phyloP scores from a whole-genome alignment of 2,797 vertebrate species.

The Malacoraja senta region DNA sequence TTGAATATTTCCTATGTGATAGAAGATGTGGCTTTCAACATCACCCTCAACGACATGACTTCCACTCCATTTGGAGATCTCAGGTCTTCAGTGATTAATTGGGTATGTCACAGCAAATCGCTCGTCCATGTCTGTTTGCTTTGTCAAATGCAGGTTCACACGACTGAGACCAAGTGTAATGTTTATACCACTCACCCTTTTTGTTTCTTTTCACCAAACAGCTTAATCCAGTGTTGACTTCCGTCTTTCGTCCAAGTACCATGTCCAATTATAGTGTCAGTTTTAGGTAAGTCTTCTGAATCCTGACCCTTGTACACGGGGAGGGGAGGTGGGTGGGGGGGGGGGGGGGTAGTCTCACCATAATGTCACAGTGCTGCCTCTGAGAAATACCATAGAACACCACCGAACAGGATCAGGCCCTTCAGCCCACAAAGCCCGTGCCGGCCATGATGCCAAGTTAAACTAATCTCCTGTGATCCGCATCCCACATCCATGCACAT shows the following conservation, averaged over 20 bases:
- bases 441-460: too few relatives aligned
- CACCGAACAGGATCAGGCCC: too few relatives aligned
- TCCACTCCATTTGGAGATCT: slow-evolving; percentile 39
- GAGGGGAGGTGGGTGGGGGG: too few relatives aligned
- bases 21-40: slow-evolving; percentile 33
- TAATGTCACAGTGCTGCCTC: too few relatives aligned
- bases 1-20: slow-evolving; percentile 35
- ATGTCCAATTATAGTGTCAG: too few relatives aligned
- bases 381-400: too few relatives aligned
- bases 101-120: slow-evolving; percentile 41
- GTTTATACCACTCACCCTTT: neutral
- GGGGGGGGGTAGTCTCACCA: too few relatives aligned
- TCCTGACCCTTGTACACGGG: too few relatives aligned
- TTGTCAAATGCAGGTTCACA: neutral
- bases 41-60: neutral
- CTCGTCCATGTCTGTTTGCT: neutral
- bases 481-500: too few relatives aligned
- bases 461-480: too few relatives aligned
- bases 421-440: too few relatives aligned
- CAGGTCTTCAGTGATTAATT: neutral
- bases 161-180: neutral
- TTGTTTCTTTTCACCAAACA: neutral
- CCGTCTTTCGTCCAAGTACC: neutral
- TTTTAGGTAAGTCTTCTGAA: neutral
- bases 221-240: neutral